phyloP scores from a whole-genome alignment of 2,113 vertebrate genomes.

The Chloroceryle aenea region DNA sequence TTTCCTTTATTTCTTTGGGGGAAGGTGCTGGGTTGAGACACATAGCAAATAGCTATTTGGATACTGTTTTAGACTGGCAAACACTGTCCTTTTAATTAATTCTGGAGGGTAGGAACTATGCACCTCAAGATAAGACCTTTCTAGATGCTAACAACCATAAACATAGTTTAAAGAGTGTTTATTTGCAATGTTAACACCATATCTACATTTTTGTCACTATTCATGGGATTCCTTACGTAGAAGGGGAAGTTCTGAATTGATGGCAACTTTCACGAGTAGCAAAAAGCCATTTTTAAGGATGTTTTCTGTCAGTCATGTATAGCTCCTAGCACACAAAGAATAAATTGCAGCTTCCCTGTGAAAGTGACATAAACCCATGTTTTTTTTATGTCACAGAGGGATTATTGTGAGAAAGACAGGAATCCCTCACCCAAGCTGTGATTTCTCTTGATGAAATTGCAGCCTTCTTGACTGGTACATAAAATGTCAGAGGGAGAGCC shows the following conservation, averaged over 20 bases:
- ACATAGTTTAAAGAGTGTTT: neutral
- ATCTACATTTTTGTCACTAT: neutral
- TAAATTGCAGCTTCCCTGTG: neutral
- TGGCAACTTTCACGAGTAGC: neutral
- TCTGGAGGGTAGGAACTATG: neutral
- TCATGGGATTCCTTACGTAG: neutral
- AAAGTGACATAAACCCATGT: neutral
- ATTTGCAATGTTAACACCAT: neutral
- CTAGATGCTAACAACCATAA: neutral
- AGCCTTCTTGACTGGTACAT: neutral
- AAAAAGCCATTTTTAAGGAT: neutral
- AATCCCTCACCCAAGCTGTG: neutral
- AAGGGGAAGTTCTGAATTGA: neutral
- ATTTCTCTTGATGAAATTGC: neutral
- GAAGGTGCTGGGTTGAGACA: neutral
- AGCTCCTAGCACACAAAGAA: neutral
- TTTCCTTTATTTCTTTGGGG: neutral
- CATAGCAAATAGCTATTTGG: neutral
- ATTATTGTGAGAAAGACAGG: neutral
- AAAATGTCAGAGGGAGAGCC: neutral
- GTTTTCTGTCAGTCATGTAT: neutral
- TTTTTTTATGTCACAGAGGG: neutral
- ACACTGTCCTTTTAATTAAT: neutral
- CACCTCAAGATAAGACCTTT: neutral
- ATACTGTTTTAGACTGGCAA: neutral